Percentiles rank a stretch among this genome's conserved stretches.
phyloP scores from a whole-genome alignment of 2,113 vertebrate genomes.

The Lamprotornis superbus region DNA sequence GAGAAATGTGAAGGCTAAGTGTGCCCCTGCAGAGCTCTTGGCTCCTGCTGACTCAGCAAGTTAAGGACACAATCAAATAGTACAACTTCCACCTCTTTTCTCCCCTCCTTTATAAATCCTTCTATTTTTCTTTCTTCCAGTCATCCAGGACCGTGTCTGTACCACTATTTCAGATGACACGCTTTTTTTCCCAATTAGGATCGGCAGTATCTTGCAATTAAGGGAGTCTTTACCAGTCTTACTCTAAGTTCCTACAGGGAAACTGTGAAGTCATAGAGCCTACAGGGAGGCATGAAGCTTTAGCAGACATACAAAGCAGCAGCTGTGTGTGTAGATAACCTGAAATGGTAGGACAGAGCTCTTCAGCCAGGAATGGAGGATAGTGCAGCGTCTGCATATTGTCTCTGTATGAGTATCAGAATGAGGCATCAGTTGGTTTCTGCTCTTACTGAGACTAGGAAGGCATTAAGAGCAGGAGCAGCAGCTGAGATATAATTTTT shows the following conservation, averaged over 20 bases:
- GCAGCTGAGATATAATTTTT: not conserved
- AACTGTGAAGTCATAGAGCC: not conserved
- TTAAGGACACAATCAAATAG: not conserved
- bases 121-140: not conserved
- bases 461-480: slow-evolving; percentile 23
- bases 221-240: not conserved
- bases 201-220: not conserved
- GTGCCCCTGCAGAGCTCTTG: slow-evolving; percentile 40
- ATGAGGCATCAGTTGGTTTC: slow-evolving; percentile 4
- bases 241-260: not conserved
- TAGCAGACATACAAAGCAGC: not conserved
- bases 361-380: not conserved
- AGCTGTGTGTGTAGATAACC: not conserved
- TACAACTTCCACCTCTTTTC: not conserved
- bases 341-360: not conserved
- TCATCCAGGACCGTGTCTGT: not conserved
- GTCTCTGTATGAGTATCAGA: not conserved
- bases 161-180: not conserved
- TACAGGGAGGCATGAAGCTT: not conserved
- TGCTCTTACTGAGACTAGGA: not conserved
- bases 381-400: slow-evolving; percentile 3
- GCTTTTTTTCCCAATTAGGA: not conserved
- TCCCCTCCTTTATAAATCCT: not conserved
- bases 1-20: slow-evolving; percentile 36
- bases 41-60: slow-evolving; percentile 49